A percentile compares a stretch with the other conserved stretches of the same genome.
These are phyloP conservation scores for Sterrhoptilus dennistouni DNA, from an alignment of 2,113 vertebrate genomes.

Conservation along the genomic window DNA sequence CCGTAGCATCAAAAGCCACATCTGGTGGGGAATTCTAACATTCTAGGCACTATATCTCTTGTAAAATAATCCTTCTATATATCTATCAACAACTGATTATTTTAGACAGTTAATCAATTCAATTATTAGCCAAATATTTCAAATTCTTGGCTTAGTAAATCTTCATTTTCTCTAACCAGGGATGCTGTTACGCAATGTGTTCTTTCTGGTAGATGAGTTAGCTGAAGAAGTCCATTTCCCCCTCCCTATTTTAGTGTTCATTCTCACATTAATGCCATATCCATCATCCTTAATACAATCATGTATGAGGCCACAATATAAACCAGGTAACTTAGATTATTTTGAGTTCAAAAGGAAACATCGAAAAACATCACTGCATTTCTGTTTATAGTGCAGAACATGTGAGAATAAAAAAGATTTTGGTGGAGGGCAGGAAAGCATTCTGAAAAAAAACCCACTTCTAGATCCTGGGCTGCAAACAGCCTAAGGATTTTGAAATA, in stretches of 20 bases:
- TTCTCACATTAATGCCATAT: not conserved
- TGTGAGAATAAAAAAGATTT: not conserved
- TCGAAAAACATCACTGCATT: rapidly evolving
- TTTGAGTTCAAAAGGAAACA: not conserved
- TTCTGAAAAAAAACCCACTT: not conserved
- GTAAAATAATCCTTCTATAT: not conserved
- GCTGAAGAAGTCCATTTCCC: not conserved
- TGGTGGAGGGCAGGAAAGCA: not conserved
- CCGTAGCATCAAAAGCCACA: not conserved
- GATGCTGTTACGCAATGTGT: not conserved
- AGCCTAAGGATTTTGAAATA: not conserved
- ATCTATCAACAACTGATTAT: slow-evolving; percentile 28
- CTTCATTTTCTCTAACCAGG: not conserved
- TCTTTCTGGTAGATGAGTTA: not conserved
- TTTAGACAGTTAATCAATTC: slow-evolving; percentile 41
- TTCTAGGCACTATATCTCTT: not conserved
- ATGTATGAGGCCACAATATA: not conserved
- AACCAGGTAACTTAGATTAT: not conserved
- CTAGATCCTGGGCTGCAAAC: not conserved
- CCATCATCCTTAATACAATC: not conserved
- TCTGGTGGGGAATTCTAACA: slow-evolving; percentile 16
- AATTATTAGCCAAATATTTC: slow-evolving; percentile 45
- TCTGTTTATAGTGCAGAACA: not conserved
- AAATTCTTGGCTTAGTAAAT: not conserved
- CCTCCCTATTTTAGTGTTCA: not conserved